These are phyloP conservation scores for Ictalurus punctatus DNA, from an alignment of 2,113 vertebrate genomes.

Conservation along the genomic window DNA sequence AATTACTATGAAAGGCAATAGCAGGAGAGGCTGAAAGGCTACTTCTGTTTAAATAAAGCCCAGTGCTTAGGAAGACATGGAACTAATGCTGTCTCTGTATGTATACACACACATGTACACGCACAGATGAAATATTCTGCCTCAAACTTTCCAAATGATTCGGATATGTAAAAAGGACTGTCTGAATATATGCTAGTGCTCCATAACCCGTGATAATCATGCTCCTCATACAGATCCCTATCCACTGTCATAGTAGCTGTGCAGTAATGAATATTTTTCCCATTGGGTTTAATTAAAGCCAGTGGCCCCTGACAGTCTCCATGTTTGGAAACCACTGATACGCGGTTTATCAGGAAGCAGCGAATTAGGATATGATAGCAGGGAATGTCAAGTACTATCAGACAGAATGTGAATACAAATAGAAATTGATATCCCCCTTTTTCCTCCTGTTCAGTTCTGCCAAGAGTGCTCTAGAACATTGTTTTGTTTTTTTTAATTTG, in stretches of 20 bases:
- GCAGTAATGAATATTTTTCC: constrained; percentile 72
- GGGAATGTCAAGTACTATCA: constrained; percentile 13
- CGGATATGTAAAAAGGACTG: neutral
- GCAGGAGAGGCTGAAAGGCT: constrained; percentile 14
- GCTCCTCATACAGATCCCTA: constrained; percentile 51
- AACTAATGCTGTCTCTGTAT: neutral
- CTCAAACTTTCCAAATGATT: neutral
- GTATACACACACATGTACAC: neutral
- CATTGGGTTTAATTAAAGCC: constrained; percentile 76
- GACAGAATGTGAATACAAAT: constrained; percentile 28
- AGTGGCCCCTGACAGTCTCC: constrained; percentile 50
- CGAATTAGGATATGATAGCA: constrained; percentile 36
- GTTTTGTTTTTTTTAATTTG: neutral
- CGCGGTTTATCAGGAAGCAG: constrained; percentile 29
- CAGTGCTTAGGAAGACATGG: neutral
- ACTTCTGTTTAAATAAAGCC: constrained; percentile 33
- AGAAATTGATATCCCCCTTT: neutral
- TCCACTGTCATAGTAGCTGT: constrained; percentile 61
- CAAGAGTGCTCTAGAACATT: neutral
- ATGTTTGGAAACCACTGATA: constrained; percentile 33
- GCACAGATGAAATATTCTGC: neutral
- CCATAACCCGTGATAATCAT: constrained; percentile 62
- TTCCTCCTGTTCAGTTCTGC: neutral
- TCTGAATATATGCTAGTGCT: neutral
- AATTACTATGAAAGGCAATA: constrained; percentile 51